Evolutionary conservation across 1,140 invertebrate genomes (phyloP).

Genomic region (Caenorhabditis brenneri): DNA sequence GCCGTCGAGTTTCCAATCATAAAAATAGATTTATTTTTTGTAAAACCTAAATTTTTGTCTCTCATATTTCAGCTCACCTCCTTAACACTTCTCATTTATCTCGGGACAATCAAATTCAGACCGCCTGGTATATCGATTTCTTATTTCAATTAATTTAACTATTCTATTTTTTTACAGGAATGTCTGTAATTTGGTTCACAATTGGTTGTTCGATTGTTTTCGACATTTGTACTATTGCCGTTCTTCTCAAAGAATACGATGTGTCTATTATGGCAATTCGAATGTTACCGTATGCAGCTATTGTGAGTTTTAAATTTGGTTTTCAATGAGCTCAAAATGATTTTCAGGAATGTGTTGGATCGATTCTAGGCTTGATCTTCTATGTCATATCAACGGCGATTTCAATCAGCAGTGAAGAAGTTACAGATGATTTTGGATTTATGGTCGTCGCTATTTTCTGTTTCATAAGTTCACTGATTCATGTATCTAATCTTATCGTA

Average conservation of each 20-base stretch:
- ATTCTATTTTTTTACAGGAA: background rate
- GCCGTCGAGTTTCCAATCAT: background rate
- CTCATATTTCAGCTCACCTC: background rate
- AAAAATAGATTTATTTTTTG: background rate
- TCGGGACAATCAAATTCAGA: conserved; percentile 28
- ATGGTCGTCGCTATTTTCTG: background rate
- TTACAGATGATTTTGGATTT: conserved; percentile 26
- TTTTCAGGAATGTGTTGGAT: conserved; percentile 11
- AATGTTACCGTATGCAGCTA: conserved; percentile 29
- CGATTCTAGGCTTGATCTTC: background rate
- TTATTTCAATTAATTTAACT: background rate
- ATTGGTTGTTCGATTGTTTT: conserved; percentile 8
- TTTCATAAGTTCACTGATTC: background rate
- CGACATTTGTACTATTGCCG: conserved; percentile 7
- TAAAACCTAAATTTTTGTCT: background rate
- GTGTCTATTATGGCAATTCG: background rate
- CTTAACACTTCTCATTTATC: background rate
- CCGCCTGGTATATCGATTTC: background rate
- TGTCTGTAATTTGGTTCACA: conserved; percentile 22
- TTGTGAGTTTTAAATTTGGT: background rate
- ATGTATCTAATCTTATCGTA: background rate
- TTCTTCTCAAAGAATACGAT: conserved; percentile 23
- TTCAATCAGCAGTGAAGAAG: conserved; percentile 18
- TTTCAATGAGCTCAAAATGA: background rate
- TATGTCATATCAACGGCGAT: conserved; percentile 17